These are phyloP conservation scores for Diachasma alloeum DNA, from an alignment of 1,140 invertebrate genomes.

Conservation along the genomic window DNA sequence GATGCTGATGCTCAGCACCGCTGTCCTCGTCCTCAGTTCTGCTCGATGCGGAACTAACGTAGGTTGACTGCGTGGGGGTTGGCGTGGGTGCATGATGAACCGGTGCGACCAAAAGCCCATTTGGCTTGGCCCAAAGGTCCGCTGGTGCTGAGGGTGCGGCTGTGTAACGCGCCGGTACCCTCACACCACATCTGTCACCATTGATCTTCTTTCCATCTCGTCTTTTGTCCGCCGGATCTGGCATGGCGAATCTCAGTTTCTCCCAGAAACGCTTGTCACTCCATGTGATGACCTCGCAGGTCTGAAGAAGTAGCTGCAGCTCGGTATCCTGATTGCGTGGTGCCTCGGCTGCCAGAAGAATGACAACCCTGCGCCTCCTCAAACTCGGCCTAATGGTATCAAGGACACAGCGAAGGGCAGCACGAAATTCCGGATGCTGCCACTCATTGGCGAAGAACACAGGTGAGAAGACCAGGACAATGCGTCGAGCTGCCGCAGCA, in stretches of 20 bases:
- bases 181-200: slow-evolving; percentile 42
- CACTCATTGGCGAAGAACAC: slow-evolving; percentile 79
- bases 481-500: slow-evolving; percentile 77
- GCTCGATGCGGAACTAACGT: slow-evolving; percentile 71
- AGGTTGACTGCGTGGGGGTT: slow-evolving; percentile 71
- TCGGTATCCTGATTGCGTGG: slow-evolving; percentile 79
- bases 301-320: slow-evolving; percentile 81
- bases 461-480: slow-evolving; percentile 78
- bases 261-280: slow-evolving; percentile 89
- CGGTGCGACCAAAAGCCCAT: slow-evolving; percentile 51
- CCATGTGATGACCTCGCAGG: slow-evolving; percentile 85
- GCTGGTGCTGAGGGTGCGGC: slow-evolving; percentile 66
- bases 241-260: slow-evolving; percentile 88
- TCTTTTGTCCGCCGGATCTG: slow-evolving; percentile 68
- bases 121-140: slow-evolving; percentile 65
- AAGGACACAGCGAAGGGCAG: slow-evolving; percentile 76
- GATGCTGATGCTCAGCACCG: slow-evolving; percentile 64
- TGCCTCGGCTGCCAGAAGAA: slow-evolving; percentile 75
- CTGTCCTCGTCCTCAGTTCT: slow-evolving; percentile 71
- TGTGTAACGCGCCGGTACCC: slow-evolving; percentile 66
- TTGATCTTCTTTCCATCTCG: slow-evolving; percentile 53
- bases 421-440: slow-evolving; percentile 75
- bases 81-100: slow-evolving; percentile 65
- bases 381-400: slow-evolving; percentile 73
- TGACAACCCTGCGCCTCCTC: slow-evolving; percentile 77